Evolutionary conservation across 1,140 invertebrate genomes (phyloP).

Genomic region (Rhizoglyphus robini): DNA sequence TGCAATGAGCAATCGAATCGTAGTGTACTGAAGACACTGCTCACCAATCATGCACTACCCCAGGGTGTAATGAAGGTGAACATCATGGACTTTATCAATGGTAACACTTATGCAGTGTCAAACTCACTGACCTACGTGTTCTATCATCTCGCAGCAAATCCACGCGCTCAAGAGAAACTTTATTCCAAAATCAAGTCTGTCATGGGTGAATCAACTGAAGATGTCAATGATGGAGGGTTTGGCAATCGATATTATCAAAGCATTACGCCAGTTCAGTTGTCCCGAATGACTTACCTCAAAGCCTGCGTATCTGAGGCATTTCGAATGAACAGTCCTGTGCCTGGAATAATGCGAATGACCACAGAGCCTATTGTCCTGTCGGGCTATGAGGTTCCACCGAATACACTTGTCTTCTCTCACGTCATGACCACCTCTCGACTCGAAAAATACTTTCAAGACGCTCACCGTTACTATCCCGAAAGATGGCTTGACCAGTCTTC

Average conservation of each 20-base stretch:
- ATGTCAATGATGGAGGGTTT: slow-evolving; percentile 34
- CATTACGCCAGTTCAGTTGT: slow-evolving; percentile 50
- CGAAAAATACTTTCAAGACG: slow-evolving; percentile 59
- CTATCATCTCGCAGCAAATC: slow-evolving; percentile 54
- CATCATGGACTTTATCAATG: slow-evolving; percentile 28
- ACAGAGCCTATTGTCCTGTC: slow-evolving; percentile 57
- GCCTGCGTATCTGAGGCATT: slow-evolving; percentile 77
- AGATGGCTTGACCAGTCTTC: slow-evolving; percentile 49
- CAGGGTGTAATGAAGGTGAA: slow-evolving; percentile 22
- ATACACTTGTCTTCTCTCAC: slow-evolving; percentile 67
- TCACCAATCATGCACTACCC: slow-evolving; percentile 17
- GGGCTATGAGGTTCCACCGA: slow-evolving; percentile 58
- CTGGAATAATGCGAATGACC: slow-evolving; percentile 61
- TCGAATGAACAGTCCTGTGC: slow-evolving; percentile 61
- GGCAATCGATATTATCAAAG: neutral
- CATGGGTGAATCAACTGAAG: slow-evolving; percentile 37
- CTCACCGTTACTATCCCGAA: slow-evolving; percentile 60
- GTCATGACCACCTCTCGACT: slow-evolving; percentile 63
- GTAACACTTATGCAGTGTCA: slow-evolving; percentile 36
- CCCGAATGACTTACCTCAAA: slow-evolving; percentile 53
- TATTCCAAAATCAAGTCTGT: slow-evolving; percentile 56
- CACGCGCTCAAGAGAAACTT: slow-evolving; percentile 52
- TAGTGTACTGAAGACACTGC: slow-evolving; percentile 23
- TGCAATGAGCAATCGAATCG: neutral
- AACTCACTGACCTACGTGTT: slow-evolving; percentile 65